Conservation (phyloP, 1,140 invertebrate species). For the Sipha flava region DNA sequence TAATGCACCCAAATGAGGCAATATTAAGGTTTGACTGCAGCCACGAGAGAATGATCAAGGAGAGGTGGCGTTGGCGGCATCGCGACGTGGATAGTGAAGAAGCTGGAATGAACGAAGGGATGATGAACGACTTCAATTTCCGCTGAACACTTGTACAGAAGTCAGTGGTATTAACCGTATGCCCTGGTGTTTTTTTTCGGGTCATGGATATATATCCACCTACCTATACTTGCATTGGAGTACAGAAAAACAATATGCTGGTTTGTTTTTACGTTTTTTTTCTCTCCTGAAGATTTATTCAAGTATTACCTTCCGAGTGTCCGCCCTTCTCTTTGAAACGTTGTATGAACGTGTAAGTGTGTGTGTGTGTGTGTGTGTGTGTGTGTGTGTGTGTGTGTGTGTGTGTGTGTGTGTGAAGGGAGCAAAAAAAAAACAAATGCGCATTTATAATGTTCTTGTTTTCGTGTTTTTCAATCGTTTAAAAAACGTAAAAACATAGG, state of each 20-base stretch:
- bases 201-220: not conserved
- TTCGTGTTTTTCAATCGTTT: not conserved
- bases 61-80: not conserved
- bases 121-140: conserved; percentile 30
- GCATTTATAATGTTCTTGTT: not conserved
- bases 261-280: not conserved
- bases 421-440: not conserved
- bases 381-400: not conserved
- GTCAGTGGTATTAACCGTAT: conserved; percentile 5
- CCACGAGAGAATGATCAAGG: not conserved
- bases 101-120: not conserved
- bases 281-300: conserved; percentile 21
- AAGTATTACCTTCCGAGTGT: conserved; percentile 14
- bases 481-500: not conserved
- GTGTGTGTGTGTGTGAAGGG: not conserved
- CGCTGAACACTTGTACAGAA: conserved; percentile 25
- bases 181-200: not conserved
- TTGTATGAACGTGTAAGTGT: not conserved
- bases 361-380: not conserved
- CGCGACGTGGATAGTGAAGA: not conserved
- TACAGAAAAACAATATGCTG: conserved; percentile 1
- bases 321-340: not conserved
- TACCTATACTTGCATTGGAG: not conserved
- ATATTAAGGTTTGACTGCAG: conserved; percentile 5
- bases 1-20: conserved; percentile 12